Percentiles rank a stretch among this genome's conserved stretches.
Evolutionary conservation across 2,888 invertebrate genomes (phyloP).

Genomic region (Girardia tigrina): DNA sequence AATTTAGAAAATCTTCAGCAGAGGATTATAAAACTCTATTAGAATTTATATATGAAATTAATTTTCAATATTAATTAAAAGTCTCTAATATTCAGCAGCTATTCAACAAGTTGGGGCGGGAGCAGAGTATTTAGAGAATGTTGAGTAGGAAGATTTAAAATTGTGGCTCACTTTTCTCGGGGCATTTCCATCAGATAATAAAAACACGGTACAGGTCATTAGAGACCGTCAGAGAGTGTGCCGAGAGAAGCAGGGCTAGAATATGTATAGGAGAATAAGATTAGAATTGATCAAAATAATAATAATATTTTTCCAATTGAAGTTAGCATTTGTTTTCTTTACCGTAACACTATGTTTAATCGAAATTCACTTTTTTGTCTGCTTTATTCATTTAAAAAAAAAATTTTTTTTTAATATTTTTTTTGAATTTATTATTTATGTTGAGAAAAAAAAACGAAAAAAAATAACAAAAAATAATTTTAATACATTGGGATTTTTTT

Average conservation of each 20-base stretch:
- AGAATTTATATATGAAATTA: constrained; percentile 20
- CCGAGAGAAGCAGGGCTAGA: constrained; percentile 13
- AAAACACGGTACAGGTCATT: constrained; percentile 23
- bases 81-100: constrained; percentile 13
- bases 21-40: constrained; percentile 23
- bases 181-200: constrained; percentile 14
- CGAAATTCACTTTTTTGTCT: background rate
- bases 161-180: constrained; percentile 23
- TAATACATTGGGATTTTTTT: too few species aligned
- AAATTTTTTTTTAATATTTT: background rate
- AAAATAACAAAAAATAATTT: too few species aligned
- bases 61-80: constrained; percentile 23
- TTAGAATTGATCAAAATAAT: constrained; percentile 20
- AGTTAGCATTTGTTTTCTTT: constrained; percentile 10
- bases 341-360: background rate
- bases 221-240: constrained; percentile 13
- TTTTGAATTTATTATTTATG: background rate
- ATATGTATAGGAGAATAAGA: background rate
- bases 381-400: background rate
- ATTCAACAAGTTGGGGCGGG: constrained; percentile 18
- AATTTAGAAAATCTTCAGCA: constrained; percentile 17
- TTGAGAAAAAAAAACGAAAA: too few species aligned
- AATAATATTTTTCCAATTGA: background rate
- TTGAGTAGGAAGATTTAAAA: constrained; percentile 16
- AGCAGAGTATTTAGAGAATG: constrained; percentile 18